Evolutionary conservation across 2,797 vertebrate genomes (phyloP), one percentile per base, ranked within the genome.

Genomic region (Lepilemur septentrionalis): DNA sequence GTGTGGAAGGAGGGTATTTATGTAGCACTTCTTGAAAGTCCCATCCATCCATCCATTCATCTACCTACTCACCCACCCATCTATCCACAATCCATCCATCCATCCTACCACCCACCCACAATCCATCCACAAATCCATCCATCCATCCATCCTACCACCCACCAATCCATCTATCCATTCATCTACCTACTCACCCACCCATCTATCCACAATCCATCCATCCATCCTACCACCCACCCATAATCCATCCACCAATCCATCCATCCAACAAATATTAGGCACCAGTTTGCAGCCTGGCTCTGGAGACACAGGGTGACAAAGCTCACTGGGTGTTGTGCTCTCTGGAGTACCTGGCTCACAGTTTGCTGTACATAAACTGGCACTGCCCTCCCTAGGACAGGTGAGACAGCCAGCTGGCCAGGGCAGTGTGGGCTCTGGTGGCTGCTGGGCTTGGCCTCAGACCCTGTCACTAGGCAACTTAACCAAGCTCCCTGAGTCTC

Each of bases 61-160:
- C 23, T 13, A 55, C n/a, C n/a, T 52, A 38, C 8, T 3, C 17
- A 59, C 10, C 9, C 32, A 57, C 7, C 2, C 7, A 46, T 32
- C 73, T 2, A 81, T 20, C 35, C n/a, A 81, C 15, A 15, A 84
- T 46, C 13, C 28, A 23, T 32, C 10, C 35, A 52, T 4, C 18
- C 6, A 23, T 4, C 4, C 28, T 70, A 1, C 5, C 25, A 38
- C 1, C 23, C 15, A 55, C 4, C 12, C 7, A 59, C 38, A 0
- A 48, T 1, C 14, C 8, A 41, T 15, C 2, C 25, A 20, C 0
- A 4, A 22, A 23, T n/a, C 38, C 0, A 48, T 1, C 14, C 8
- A 41, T 15, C 2, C 25, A 20, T 28, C 10, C n/a, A 52, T 18
- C 0, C 38, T 38, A 38, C 38, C 38, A 38, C 38, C 38, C 3